A percentile compares a stretch with the other conserved stretches of the same genome.
phyloP scores from a whole-genome alignment of 2,113 vertebrate genomes.

The Entomyzon cyanotis region DNA sequence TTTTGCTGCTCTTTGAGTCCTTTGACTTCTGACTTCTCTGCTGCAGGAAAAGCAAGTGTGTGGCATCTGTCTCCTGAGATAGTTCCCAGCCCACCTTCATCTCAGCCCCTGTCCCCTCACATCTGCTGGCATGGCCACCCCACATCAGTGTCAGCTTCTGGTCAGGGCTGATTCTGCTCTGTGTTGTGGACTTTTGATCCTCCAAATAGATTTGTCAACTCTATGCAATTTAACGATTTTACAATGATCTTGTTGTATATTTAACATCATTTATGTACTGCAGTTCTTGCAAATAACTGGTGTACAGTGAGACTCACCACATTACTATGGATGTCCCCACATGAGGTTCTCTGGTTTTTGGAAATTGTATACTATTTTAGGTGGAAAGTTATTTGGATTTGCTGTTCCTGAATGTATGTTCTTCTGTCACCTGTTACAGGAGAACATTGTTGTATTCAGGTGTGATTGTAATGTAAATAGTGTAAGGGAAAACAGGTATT shows the following conservation, averaged over 20 bases:
- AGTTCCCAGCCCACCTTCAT: not conserved
- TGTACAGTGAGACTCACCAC: not conserved
- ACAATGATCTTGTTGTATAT: not conserved
- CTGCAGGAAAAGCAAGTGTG: not conserved
- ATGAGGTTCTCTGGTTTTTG: not conserved
- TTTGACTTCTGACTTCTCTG: not conserved
- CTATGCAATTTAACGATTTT: not conserved
- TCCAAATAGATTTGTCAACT: not conserved
- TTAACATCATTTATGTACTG: not conserved
- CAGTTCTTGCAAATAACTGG: not conserved
- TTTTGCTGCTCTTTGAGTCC: not conserved
- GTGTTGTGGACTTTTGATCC: not conserved
- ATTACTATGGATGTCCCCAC: rapidly evolving
- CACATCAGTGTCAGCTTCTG: not conserved
- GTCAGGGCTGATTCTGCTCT: not conserved
- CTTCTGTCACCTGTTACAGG: not conserved
- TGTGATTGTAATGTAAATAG: not conserved
- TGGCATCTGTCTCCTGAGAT: not conserved
- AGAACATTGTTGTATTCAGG: not conserved
- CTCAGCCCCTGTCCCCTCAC: not conserved
- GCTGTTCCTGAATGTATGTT: not conserved
- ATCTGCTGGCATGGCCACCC: rapidly evolving
- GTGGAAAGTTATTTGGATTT: not conserved
- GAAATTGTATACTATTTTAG: not conserved
- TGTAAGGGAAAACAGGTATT: not conserved